Evolutionary conservation across 2,113 vertebrate species (phyloP), one percentile per base, ranked within the genome.

Genomic region (Toxotes chatareus): DNA sequence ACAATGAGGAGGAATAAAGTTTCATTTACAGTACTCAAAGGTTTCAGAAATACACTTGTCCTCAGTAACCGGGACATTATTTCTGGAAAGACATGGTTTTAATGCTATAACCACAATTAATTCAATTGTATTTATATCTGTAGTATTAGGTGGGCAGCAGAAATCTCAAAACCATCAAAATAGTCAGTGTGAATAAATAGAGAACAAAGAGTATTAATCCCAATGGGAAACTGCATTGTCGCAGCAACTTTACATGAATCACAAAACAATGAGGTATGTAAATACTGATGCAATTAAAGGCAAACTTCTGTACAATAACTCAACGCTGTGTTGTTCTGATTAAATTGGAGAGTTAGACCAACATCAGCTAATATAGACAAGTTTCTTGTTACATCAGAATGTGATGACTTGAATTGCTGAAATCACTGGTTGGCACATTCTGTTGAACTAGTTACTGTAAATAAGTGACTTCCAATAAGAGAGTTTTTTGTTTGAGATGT

Each of bases 401-500:
- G 53, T 27, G n/a, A 56, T 23, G n/a, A 2, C 31, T 47, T 42
- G 49, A 68, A 47, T 40, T 17, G 4, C n/a, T 36, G 13, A 55
- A n/a, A 44, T 61, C 17, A 55, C 13, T 59, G 1, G 4, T 13
- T 13, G 12, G 23, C 40, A 13, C 32, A 34, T 60, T 27, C 16
- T 36, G 53, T 27, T 27, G 53, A 23, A 56, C 53, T 12, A 51
- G 49, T 21, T 6, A 16, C 16, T 3, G 23, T 64, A 71, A 60
- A n/a, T 61, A 19, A 31, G 10, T 38, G 42, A 3, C 42, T 44
- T 11, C 27, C 27, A 27, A 27, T 27, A 27, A 27, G 27, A 44
- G 42, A 44, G 42, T 44, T 44, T 44, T 4, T 44, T 59, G 32
- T 79, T 67, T 59, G 49, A 76, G 17, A 17, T 46, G 31, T 77